A percentile compares a stretch with the other conserved stretches of the same genome.
Evolutionary conservation across 2,797 vertebrate genomes (phyloP).

Genomic region (Eleutherodactylus coqui): DNA sequence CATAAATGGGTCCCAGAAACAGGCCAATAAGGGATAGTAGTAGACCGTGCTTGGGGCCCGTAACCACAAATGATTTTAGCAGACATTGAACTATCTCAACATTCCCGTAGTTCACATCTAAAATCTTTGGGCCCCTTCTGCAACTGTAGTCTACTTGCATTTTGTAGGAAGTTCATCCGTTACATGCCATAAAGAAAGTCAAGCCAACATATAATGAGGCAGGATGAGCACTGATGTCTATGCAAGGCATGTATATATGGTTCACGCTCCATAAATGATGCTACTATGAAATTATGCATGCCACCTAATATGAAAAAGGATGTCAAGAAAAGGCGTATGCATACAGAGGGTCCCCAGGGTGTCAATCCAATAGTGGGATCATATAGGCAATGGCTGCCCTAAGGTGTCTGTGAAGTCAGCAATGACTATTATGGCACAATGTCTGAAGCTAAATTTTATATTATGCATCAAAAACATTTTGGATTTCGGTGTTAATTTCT

Average conservation of each 20-base stretch:
- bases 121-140: background rate
- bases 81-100: too few relatives aligned
- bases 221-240: constrained; percentile 5
- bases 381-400: background rate
- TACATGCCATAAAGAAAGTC: constrained; percentile 25
- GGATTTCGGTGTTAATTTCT: background rate
- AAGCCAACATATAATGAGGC: background rate
- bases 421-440: background rate
- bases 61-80: background rate
- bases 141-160: background rate
- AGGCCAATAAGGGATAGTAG: background rate
- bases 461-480: background rate
- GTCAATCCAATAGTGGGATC: background rate
- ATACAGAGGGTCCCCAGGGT: background rate
- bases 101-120: too few relatives aligned
- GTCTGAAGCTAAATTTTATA: background rate
- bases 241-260: constrained; percentile 5
- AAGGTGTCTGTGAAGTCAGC: background rate
- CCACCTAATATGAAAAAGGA: background rate
- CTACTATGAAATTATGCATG: background rate
- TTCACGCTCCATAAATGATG: background rate
- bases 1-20: background rate
- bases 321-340: background rate
- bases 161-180: background rate
- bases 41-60: background rate